Evolutionary conservation across 2,888 invertebrate genomes (phyloP), one percentile per base, ranked within the genome.

Genomic region (Meghimatium bilineatum): DNA sequence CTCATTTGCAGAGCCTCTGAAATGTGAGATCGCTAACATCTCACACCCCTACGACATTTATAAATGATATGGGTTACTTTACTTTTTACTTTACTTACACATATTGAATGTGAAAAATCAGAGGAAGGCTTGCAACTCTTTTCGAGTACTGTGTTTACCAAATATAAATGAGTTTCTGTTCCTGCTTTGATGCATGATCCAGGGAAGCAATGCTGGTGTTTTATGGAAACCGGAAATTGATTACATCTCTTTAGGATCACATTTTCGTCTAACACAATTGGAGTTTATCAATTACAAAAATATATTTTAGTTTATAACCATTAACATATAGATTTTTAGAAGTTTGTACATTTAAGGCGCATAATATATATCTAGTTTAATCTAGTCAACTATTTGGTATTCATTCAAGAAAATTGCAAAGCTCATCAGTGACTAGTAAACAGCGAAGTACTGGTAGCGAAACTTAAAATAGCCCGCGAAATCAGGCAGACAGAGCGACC

Each of bases 381-480:
- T 56, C 60, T 63, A 63, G n/a, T 63, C 3, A n/a, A 2, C 5
- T 10, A n/a, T 5, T 63, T 26, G 20, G 14, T 49, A 26, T 36
- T 32, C 14, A 17, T 49, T 49, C 12, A n/a, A 80, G 32, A 34
- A 23, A 32, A 44, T 49, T 67, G n/a, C 63, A 5, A n/a, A 14
- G 32, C 20, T 34, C 36, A 29, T 44, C 44, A n/a, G 26, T 10
- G 1, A n/a, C n/a, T n/a, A n/a, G n/a, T n/a, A 20, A 29, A 6
- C 36, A 14, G 71, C 34, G 10, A 60, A 49, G 72, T 36, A 60
- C 38, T 77, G 69, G 76, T 38, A 38, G 60, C 44, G 83, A 63
- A 82, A 75, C 32, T 38, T 26, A 52, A 66, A 56, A 83, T 63
- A 66, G 79, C 79, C 66, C 60, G 72, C 69, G 66, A 74, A 60